A percentile compares a stretch with the other conserved stretches of the same genome.
Conservation (phyloP, 1,140 invertebrate genomes). For the Gerris buenoi region DNA sequence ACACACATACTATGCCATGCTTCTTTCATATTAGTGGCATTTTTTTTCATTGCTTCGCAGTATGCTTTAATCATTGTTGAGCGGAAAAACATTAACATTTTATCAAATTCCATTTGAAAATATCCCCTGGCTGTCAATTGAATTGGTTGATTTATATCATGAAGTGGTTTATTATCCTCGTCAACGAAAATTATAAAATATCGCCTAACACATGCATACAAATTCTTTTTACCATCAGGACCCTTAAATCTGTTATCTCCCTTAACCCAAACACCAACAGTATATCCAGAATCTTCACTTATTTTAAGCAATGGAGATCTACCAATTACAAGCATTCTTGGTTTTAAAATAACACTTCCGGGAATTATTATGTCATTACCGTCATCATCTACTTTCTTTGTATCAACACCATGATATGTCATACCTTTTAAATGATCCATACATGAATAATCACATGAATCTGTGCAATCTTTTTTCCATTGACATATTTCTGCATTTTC, state of each 20-base stretch:
- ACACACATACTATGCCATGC: neutral
- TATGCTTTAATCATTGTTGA: neutral
- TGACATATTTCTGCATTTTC: neutral
- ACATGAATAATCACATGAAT: neutral
- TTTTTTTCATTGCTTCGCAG: neutral
- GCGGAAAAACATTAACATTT: neutral
- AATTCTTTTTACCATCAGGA: neutral
- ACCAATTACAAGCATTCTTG: neutral
- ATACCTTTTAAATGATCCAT: neutral
- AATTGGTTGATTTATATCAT: neutral
- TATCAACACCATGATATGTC: neutral
- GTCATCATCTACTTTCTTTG: neutral
- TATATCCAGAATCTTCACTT: neutral
- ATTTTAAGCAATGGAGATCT: neutral
- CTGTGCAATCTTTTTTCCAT: neutral
- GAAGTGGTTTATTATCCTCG: neutral
- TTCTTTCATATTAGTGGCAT: neutral
- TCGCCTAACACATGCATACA: neutral
- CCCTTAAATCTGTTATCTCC: neutral
- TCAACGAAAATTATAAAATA: neutral
- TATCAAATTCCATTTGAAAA: neutral
- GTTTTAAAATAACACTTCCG: neutral
- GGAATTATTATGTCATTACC: neutral
- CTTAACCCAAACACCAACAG: neutral
- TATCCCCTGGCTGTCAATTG: neutral